A percentile compares a stretch with the other conserved stretches of the same genome.
These are phyloP conservation scores for Myotis planiceps DNA, from an alignment of 2,797 vertebrate species.

Conservation along the genomic window DNA sequence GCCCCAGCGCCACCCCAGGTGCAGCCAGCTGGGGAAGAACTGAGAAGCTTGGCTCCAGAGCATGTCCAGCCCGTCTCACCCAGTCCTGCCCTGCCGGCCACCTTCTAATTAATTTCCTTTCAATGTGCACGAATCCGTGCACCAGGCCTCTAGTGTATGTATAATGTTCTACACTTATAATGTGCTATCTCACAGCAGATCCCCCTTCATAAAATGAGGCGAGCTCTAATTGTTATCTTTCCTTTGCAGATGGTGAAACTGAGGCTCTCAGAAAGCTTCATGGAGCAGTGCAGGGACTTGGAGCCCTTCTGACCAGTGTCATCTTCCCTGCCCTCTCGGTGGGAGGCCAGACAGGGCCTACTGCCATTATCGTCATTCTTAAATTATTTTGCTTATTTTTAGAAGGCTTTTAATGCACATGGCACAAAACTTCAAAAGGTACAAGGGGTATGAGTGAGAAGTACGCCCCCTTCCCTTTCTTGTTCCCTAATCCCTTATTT, in stretches of 20 bases:
- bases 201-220: background rate
- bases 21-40: no score
- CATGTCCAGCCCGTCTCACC: no score
- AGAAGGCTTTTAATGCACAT: background rate
- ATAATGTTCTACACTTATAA: background rate
- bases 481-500: background rate
- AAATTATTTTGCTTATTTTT: background rate
- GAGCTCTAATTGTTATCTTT: background rate
- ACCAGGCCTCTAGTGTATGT: no score
- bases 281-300: background rate
- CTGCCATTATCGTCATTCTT: background rate
- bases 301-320: background rate
- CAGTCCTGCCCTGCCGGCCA: no score
- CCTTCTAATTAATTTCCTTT: no score
- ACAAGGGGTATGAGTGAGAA: background rate
- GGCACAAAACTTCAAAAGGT: background rate
- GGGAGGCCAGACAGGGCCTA: background rate
- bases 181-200: background rate
- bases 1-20: no score
- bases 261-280: background rate
- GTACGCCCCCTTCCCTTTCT: background rate
- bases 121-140: no score
- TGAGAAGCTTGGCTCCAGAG: no score
- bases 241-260: background rate
- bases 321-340: background rate